phyloP scores from a whole-genome alignment of 2,113 vertebrate genomes.

The Microtus ochrogaster region DNA sequence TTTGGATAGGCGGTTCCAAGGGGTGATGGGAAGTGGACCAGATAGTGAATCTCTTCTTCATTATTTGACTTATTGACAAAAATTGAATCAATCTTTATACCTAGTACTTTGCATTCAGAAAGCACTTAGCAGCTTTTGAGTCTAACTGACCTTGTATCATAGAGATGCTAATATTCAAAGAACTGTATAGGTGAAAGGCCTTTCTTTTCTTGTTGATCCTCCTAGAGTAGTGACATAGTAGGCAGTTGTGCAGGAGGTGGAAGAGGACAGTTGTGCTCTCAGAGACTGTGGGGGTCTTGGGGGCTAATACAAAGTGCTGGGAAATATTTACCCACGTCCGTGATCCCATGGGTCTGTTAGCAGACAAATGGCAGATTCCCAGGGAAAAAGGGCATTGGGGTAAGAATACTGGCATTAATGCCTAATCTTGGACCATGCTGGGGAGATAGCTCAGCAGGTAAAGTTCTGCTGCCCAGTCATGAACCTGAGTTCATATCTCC shows the following conservation, averaged over 20 bases:
- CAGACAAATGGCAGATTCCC: conserved; percentile 56
- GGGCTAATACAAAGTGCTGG: conserved; percentile 1
- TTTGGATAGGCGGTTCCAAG: conserved; percentile 16
- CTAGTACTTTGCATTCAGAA: conserved; percentile 5
- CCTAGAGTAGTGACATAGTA: background rate
- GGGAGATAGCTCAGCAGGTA: background rate
- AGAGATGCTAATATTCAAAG: background rate
- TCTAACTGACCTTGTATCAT: background rate
- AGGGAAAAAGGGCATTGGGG: conserved; percentile 29
- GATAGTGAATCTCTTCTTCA: background rate
- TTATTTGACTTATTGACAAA: background rate
- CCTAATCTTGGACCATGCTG: background rate
- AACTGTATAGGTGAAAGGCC: background rate
- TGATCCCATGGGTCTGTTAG: conserved; percentile 54
- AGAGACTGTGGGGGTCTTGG: conserved; percentile 3
- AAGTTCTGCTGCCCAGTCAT: background rate
- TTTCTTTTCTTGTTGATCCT: background rate
- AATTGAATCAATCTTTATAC: conserved; percentile 13
- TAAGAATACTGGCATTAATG: conserved; percentile 41
- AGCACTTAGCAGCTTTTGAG: conserved; percentile 19
- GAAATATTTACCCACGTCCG: conserved; percentile 34
- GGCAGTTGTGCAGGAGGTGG: background rate
- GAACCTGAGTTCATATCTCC: background rate
- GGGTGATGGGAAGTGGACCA: background rate
- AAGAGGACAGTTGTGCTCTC: background rate